Base-by-base conservation (phyloP, 1,140 invertebrate species). In the Vanessa tameamea region DNA sequence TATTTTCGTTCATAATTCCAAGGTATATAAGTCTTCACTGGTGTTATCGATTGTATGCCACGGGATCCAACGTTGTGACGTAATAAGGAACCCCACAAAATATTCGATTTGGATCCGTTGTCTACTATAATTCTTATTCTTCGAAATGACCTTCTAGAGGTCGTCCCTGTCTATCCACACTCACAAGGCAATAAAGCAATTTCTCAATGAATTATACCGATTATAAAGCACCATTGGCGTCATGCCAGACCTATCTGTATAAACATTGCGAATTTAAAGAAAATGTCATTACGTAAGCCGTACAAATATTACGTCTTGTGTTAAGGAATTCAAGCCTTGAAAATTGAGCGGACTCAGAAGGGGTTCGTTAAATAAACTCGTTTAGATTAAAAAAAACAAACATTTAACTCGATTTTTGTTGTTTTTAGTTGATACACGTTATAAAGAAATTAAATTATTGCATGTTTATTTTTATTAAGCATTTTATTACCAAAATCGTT, bases 231-330 rank as follows among this genome's bases (percentile, higher is more conserved):
- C 83, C 79, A 87, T 87, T 92, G 89, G 89, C 82, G 31, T 50
- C n/a, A 31, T 80, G 89, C 90, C 90, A 92, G 82, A 82, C 84
- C 85, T 74, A 83, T 82, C 78, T 81, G 84, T 84, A 89, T 89
- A 90, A 90, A 92, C 87, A 90, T 87, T 86, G 84, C 79, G 80
- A 87, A 88, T 90, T 84, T 89, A 86, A 87, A 90, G 84, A 86
- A 88, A 90, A 85, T 84, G 84, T 83, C 83, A 69, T 90, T 90
- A 88, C 83, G 84, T 87, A 88, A 91, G 73, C 72, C 14, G 47
- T 31, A 61, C 66, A 63, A 76, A 86, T 71, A 71, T 71, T 73
- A 75, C 72, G 75, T 76, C 72, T 64, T 64, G 6, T 64, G 68
- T 68, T 70, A 78, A 77, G 64, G 57, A 68, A 71, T 71, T 68